Evolutionary conservation across 2,797 vertebrate species (phyloP).

Genomic region (Semotilus atromaculatus): DNA sequence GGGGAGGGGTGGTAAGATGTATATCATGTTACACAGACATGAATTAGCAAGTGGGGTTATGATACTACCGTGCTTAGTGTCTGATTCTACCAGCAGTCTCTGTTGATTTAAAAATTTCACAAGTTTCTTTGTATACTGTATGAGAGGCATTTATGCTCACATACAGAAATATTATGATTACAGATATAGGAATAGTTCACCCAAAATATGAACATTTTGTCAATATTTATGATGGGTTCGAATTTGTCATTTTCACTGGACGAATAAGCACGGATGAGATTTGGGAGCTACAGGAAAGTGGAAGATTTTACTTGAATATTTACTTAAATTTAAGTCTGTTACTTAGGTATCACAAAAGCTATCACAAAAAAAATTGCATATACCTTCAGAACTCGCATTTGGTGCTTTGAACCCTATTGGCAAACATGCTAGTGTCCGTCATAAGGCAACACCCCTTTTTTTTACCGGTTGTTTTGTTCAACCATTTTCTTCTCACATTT

Average conservation of each 20-base stretch:
- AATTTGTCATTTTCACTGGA: neutral
- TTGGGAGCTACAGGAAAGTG: neutral
- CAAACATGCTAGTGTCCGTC: too few relatives aligned
- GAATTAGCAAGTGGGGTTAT: constrained; percentile 68
- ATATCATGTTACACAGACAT: constrained; percentile 69
- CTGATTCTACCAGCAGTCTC: constrained; percentile 62
- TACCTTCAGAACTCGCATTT: neutral
- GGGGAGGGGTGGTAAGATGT: constrained; percentile 44
- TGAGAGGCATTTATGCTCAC: neutral
- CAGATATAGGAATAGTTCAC: neutral
- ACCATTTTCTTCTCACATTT: too few relatives aligned
- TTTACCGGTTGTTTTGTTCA: too few relatives aligned
- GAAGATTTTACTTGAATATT: neutral
- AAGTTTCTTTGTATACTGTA: neutral
- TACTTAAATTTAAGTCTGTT: neutral
- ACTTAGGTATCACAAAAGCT: neutral
- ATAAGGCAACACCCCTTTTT: too few relatives aligned
- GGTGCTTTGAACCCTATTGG: neutral
- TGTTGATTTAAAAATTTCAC: constrained; percentile 19
- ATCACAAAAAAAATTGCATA: neutral
- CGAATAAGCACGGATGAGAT: neutral
- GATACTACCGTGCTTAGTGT: constrained; percentile 54
- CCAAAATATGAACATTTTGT: neutral
- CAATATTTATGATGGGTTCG: neutral
- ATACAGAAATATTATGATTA: neutral